Base-by-base conservation (phyloP, 2,113 vertebrate genomes). In the Campylomormyrus tamandua region DNA sequence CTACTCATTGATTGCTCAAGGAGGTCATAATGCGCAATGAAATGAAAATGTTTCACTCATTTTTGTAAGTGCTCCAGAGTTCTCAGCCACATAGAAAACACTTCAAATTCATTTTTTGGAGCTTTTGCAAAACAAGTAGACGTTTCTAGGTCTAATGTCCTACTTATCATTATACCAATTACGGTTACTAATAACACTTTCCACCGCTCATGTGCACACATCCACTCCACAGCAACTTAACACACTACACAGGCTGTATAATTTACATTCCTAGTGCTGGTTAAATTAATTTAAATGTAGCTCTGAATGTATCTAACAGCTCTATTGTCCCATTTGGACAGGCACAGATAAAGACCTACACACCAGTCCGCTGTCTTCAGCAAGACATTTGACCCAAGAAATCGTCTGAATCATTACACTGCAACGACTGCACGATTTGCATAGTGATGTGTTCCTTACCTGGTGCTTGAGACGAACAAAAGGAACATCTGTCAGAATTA, bases 391-490 rank as follows among this genome's bases (percentile, higher is more conserved):
- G 70, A 35, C 70, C 70, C 31, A 74, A 39, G 27, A 35, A 74
- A 27, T 9, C 1, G 4, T 17, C 66, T 5, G 27, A 74, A 74
- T 74, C 27, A 6, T 74, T 39, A 74, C 27, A 15, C 70, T 74
- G 70, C 15, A 15, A 35, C 0, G 31, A 39, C 42, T 85, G 24
- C 8, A 24, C 3, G 5, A 21, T n/a, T n/a, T 66, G 46, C 3
- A 27, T 27, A 24, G n/a, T 13, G 46, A 84, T 21, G 39, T 42
- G 21, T 49, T 91, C 89, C 90, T 85, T 91, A 93, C 92, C 86
- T 93, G 93, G 19, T 91, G 92, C 84, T 93, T 85, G 24, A 93
- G 84, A 7, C 90, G 91, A 3, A 92, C 91, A 83, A 90, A 92
- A 2, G 92, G 91, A 8, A 92, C 24, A 0, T 52, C 70, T 83